Evolutionary conservation across 2,888 invertebrate genomes (phyloP).

Genomic region (Cistogaster globosa): DNA sequence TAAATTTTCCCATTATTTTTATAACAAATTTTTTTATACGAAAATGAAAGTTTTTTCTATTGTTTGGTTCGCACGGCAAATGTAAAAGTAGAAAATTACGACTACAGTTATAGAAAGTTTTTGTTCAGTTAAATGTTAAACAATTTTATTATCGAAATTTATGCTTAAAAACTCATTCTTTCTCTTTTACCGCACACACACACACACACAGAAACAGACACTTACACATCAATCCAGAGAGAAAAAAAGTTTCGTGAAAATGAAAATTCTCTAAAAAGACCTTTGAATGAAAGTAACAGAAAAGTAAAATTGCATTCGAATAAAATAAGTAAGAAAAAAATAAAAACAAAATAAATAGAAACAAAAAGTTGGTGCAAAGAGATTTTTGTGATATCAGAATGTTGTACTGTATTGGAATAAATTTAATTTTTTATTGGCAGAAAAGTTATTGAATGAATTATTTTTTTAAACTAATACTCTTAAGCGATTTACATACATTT

Average conservation of each 20-base stretch:
- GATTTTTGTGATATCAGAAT: not conserved
- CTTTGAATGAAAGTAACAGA: conserved; percentile 23
- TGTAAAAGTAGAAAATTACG: conserved; percentile 8
- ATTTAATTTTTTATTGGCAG: not conserved
- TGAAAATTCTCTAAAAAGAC: conserved; percentile 26
- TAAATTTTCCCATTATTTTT: not conserved
- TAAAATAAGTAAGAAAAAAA: not conserved
- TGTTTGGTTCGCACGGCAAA: not conserved
- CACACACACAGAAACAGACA: not conserved
- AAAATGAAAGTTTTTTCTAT: not conserved
- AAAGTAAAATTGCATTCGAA: conserved; percentile 19
- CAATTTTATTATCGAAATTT: no score
- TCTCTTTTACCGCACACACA: not conserved
- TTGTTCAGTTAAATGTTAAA: conserved; percentile 59
- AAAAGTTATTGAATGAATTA: not conserved
- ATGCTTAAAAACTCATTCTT: no score
- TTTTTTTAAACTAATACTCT: not conserved
- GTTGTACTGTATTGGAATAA: not conserved
- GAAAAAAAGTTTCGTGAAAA: conserved; percentile 3
- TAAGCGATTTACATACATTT: no score
- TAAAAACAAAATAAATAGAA: not conserved
- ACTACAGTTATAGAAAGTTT: conserved; percentile 16
- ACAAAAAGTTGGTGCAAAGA: conserved; percentile 29
- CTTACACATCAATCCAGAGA: not conserved
- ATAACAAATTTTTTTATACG: not conserved